Base-by-base conservation (phyloP, 1,140 invertebrate species). In the Nilaparvata lugens region DNA sequence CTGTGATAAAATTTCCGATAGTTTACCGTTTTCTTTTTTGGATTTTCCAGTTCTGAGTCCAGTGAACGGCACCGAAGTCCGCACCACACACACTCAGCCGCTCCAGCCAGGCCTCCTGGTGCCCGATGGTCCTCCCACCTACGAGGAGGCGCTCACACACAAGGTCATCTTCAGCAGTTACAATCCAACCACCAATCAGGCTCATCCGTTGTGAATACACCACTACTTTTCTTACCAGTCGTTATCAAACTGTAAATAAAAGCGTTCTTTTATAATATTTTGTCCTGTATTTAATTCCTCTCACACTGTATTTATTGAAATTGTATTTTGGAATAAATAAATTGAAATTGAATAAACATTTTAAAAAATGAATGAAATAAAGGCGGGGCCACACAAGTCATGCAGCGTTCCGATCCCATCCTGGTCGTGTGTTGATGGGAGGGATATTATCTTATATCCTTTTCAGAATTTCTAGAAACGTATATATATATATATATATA, bases 111-210 rank as follows among this genome's bases (percentile, higher is more conserved):
- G 64, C 24, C 58, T 66, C 4, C 60, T 65, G 14, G 52, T 65
- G 1, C 62, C 67, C 0, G 40, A 63, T 4, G 64, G 66, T 2
- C 69, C 69, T 13, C 67, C 69, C 13, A 58, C 65, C 9, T 69
- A 70, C 54, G 68, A 70, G 53, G 69, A 70, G 58, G 66, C 69
- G 1, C 63, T 70, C 21, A 69, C 68, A 52, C 69, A 70, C 56
- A 70, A 70, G 55, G 66, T 70, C 2, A 63, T 70, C 25, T 62
- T 70, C 16, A 69, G 69, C 64, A 70, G 69, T 42, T 65, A 68
- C 43, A 62, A 57, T 38, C 64, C 60, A 2, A 45, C 23, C n/a
- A 40, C 48, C 4, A 19, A 40, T 52, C 52, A 13, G n/a, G 57
- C 51, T 31, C 61, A 4, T 35, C 52, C 24, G 28, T 11, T 56